Evolutionary conservation across 2,113 vertebrate genomes (phyloP), one percentile per base, ranked within the genome.

Genomic region (Nibea coibor): DNA sequence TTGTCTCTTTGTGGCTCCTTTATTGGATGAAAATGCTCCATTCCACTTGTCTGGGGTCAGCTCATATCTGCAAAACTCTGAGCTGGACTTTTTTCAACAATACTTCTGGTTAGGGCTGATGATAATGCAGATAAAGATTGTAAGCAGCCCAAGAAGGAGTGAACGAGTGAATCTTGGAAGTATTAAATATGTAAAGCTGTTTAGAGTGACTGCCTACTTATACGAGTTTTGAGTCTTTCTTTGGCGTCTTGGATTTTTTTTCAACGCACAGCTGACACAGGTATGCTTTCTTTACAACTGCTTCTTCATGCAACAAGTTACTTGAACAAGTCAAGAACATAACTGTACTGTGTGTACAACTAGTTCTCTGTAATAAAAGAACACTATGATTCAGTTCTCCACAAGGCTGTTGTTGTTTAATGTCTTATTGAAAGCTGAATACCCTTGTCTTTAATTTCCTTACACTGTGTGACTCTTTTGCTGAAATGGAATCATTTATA

Each of bases 391-490:
- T 35, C 26, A 62, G 24, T 0, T 7, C 16, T 19, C 42, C 45
- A 39, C 20, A 67, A 28, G 45, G 12, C 31, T 11, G 65, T 7
- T 17, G 42, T 43, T 58, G 14, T 28, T 72, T 15, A 51, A 15
- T 22, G 1, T 56, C n/a, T 50, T 50, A 61, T 50, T 59, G 50
- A 66, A 61, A 72, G 61, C 24, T 70, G 8, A 57, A 45, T 66
- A 31, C 51, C 24, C 15, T 28, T 51, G 4, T 54, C 47, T 83
- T 69, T 66, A 5, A 79, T 78, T n/a, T 70, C 31, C 47, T 65
- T 4, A 19, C 7, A 59, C 50, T 39, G n/a, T 50, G 48, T 70
- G 74, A 66, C 24, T 43, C 0, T 54, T 67, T 43, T 56, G 43
- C 10, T 16, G 4, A 74, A 67, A 39, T 39, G 35, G 28, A 75